Evolutionary conservation across 2,797 vertebrate species (phyloP), one percentile per base, ranked within the genome.

Genomic region (Dipus sagitta): DNA sequence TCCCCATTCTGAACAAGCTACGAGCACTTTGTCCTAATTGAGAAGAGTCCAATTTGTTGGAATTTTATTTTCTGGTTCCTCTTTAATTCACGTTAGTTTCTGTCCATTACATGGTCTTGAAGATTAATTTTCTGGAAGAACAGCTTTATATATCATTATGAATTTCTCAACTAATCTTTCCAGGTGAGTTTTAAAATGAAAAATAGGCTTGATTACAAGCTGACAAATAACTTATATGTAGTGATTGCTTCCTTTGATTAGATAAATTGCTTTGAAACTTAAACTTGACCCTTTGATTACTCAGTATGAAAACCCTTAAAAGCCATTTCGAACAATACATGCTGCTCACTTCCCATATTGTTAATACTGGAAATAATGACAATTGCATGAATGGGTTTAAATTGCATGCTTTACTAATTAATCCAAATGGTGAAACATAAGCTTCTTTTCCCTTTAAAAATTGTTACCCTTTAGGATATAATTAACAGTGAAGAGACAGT

Each of bases 181-280:
- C 34, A 30, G 2, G 9, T 84, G 42, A 67, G 12, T 21, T 85
- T 38, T 26, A 80, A 71, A 82, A 52, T 78, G 1, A 86, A 84
- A 94, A 82, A 84, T 12, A 74, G 7, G n/a, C 88, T 79, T 91
- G 72, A 93, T 91, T 85, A 72, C 18, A 88, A 70, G 20, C 13
- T 86, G 34, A 24, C 58, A 87, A 90, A 87, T 67, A 91, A 64
- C 68, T 62, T 88, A 20, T 71, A 18, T 75, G 30, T 85, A 84
- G 75, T 52, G 94, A 93, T 70, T 95, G 95, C 88, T 89, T 95
- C 97, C 93, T 97, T 94, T 95, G 85, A 96, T 97, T 96, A 96
- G 92, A 95, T 95, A 77, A 68, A 96, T 94, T 85, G 82, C 64
- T 34, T 94, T 97, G 86, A 91, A 96, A 97, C 86, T 91, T 96